Conservation (phyloP, 2,113 vertebrate species). For the Pterocles burchelli region DNA sequence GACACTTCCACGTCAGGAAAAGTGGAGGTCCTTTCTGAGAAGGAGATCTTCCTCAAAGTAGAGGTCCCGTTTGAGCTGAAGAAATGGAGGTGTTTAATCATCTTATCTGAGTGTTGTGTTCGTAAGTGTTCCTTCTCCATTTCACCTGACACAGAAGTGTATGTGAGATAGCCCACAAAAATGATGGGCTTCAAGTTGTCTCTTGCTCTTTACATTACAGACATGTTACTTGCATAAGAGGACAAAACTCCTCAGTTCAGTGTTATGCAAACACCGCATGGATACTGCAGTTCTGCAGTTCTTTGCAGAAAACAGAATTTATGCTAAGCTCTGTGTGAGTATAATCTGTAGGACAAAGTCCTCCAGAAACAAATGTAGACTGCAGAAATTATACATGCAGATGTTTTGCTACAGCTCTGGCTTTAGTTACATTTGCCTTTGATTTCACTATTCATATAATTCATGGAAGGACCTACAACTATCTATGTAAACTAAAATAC, state of each 20-base stretch:
- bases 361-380: neutral
- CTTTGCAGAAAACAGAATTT: neutral
- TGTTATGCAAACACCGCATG: neutral
- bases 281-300: neutral
- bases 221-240: neutral
- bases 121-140: neutral
- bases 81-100: neutral
- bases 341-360: neutral
- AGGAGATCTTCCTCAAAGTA: neutral
- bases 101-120: neutral
- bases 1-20: neutral
- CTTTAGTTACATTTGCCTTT: neutral
- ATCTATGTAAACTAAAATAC: neutral
- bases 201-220: neutral
- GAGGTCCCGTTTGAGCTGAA: neutral
- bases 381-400: neutral
- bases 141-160: neutral
- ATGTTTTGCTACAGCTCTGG: neutral
- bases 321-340: neutral
- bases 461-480: neutral
- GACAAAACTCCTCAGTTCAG: neutral
- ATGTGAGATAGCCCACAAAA: neutral
- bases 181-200: neutral
- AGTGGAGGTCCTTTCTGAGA: neutral
- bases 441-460: neutral